Base-by-base conservation (phyloP, 1,140 invertebrate species). In the Plectrocnemia conspersa region DNA sequence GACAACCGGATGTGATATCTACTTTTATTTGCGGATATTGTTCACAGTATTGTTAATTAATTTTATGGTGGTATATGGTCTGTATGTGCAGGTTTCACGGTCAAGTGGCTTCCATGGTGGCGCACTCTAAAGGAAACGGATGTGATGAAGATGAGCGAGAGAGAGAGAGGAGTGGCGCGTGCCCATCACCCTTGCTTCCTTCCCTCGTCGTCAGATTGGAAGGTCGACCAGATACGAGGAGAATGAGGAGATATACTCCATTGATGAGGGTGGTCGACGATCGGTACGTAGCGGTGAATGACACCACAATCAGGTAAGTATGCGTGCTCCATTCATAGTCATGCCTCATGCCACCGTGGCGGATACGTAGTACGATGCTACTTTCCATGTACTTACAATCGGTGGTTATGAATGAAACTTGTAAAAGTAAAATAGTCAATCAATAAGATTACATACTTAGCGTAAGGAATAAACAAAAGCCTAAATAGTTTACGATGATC, bases 201-300 rank as follows among this genome's bases (percentile, higher is more conserved):
- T 49, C 29, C 29, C 32, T 15, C 6, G 21, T 44, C 11, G 6
- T 9, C 15, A 13, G 40, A 9, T 10, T 38, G 40, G 21, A 46
- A 21, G 35, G 41, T 46, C 35, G 16, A 18, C 13, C 24, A 46
- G 23, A 42, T 27, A 18, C 36, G 46, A 48, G 44, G n/a, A 42
- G n/a, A 11, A n/a, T 18, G 19, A 5, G 53, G 53, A 56, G 54
- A 52, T 53, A 52, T 55, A 55, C 40, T 56, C 58, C 48, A 60
- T 40, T 60, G 58, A 35, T 21, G 42, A 54, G 45, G 58, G 58
- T 47, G 35, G 13, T 5, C 15, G 23, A 5, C 25, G 18, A 23
- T 13, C 13, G 55, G 55, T 52, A 46, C 42, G 47, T 53, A 52
- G 33, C 40, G 47, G 22, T 38, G 23, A 42, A 27, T 16, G 15